Evolutionary conservation across 2,888 invertebrate species (phyloP), one percentile per base, ranked within the genome.

Genomic region (Patella pellucida): DNA sequence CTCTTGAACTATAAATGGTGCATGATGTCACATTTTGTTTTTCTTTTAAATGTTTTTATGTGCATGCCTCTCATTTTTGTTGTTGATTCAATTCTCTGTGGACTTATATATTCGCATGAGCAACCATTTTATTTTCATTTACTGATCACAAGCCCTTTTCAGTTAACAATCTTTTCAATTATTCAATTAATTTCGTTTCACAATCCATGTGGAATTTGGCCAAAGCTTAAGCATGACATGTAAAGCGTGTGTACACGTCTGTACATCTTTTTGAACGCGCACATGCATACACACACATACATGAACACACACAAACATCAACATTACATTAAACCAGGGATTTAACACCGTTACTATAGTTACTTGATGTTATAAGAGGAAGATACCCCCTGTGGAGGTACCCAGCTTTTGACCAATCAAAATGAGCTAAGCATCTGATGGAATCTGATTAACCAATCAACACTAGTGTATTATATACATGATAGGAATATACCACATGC

Each of bases 11-110:
- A 62, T 23, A 23, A 62, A 62, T 23, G 23, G 12, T 62, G 62
- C 62, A 62, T 62, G 62, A 62, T 62, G 62, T 62, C 62, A 62
- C 62, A 62, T 62, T 62, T 23, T 23, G 62, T 62, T 62, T 23
- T 23, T 23, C 9, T 62, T 62, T 62, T 62, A 23, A 23, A 62
- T 62, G 19, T 62, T 62, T 62, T 62, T 62, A 62, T 62, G 19
- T 62, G 62, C 62, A 62, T 62, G 62, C 23, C 62, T 62, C 12
- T 62, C 41, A 41, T 41, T 41, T 41, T 62, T 62, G 19, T 23
- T 62, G 12, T 23, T 23, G 23, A 23, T 62, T 62, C 9, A 62
- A 23, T 62, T 23, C 62, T 62, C 23, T 62, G 23, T 23, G 62
- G 23, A 19, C 11, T 62, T 62, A 4, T 0, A 41, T 41, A 41